Percentiles rank a stretch among this genome's conserved stretches.
These are phyloP conservation scores for Falcunculus frontatus DNA, from an alignment of 2,113 vertebrate genomes.

Conservation along the genomic window DNA sequence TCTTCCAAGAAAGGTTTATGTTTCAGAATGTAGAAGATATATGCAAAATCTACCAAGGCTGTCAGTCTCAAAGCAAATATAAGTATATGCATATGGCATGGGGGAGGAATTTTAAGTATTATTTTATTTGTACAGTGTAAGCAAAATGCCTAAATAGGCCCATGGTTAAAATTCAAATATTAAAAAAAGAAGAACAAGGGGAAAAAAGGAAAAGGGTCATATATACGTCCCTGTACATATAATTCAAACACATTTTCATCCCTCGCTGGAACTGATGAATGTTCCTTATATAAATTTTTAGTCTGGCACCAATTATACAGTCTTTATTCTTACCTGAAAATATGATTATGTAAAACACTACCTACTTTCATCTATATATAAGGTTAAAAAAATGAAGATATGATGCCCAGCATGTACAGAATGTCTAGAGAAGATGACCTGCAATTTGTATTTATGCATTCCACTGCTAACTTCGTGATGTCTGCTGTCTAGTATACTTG, in stretches of 20 bases:
- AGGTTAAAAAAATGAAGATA: not conserved
- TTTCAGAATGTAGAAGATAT: not conserved
- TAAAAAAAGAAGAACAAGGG: not conserved
- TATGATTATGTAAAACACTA: not conserved
- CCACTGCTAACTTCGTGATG: not conserved
- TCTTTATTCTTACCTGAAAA: slow-evolving; percentile 11
- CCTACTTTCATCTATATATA: not conserved
- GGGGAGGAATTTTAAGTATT: not conserved
- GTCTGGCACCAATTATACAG: not conserved
- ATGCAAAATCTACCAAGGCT: slow-evolving; percentile 10
- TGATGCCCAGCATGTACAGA: not conserved
- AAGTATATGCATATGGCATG: slow-evolving; percentile 7
- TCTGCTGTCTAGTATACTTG: not conserved
- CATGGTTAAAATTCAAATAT: not conserved
- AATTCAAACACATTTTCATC: not conserved
- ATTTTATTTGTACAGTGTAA: slow-evolving; percentile 28
- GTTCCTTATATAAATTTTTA: not conserved
- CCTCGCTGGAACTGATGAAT: not conserved
- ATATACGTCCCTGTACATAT: not conserved
- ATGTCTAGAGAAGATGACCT: not conserved
- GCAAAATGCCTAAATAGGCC: not conserved
- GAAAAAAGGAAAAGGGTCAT: not conserved
- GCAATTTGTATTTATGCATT: not conserved
- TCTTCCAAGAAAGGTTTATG: not conserved
- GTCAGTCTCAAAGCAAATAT: slow-evolving; percentile 21